Conservation (phyloP, 2,888 invertebrate genomes). For the Crioceris asparagi region DNA sequence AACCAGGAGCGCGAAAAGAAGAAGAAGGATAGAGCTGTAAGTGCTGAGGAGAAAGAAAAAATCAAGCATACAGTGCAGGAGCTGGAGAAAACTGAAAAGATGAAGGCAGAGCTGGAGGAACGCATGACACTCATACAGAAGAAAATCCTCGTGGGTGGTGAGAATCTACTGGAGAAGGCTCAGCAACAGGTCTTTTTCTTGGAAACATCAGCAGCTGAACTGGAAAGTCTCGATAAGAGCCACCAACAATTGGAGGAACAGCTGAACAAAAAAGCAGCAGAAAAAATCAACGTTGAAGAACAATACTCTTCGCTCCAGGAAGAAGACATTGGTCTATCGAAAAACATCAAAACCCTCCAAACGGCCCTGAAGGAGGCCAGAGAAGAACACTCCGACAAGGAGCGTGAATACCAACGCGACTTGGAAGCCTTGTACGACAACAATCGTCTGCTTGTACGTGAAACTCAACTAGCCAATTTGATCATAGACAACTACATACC, state of each 20-base stretch:
- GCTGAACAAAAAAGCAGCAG: slow-evolving; percentile 83
- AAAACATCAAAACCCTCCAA: slow-evolving; percentile 84
- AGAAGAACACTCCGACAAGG: slow-evolving; percentile 74
- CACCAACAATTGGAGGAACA: slow-evolving; percentile 74
- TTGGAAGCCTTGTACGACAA: slow-evolving; percentile 94
- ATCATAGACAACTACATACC: slow-evolving; percentile 92
- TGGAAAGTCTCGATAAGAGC: slow-evolving; percentile 65
- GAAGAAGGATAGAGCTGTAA: slow-evolving; percentile 22
- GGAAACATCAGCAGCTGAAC: slow-evolving; percentile 74
- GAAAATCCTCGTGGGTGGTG: slow-evolving; percentile 95
- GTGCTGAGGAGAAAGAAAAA: slow-evolving; percentile 27
- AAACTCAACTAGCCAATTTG: slow-evolving; percentile 81
- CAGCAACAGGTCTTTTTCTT: slow-evolving; percentile 84
- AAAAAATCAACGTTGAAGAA: slow-evolving; percentile 87
- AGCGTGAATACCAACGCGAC: slow-evolving; percentile 92
- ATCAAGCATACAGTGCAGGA: slow-evolving; percentile 31
- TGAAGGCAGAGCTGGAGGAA: slow-evolving; percentile 72
- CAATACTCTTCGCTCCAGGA: slow-evolving; percentile 91
- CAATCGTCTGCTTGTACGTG: slow-evolving; percentile 78
- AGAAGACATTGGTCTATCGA: slow-evolving; percentile 84
- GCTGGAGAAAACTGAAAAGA: slow-evolving; percentile 41
- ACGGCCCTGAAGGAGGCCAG: slow-evolving; percentile 77
- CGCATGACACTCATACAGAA: slow-evolving; percentile 86
- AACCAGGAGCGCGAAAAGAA: slow-evolving; percentile 25
- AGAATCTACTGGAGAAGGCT: slow-evolving; percentile 94